Percentiles rank a stretch among this genome's conserved stretches.
Conservation (phyloP, 1,140 invertebrate species). For the Polyergus mexicanus region DNA sequence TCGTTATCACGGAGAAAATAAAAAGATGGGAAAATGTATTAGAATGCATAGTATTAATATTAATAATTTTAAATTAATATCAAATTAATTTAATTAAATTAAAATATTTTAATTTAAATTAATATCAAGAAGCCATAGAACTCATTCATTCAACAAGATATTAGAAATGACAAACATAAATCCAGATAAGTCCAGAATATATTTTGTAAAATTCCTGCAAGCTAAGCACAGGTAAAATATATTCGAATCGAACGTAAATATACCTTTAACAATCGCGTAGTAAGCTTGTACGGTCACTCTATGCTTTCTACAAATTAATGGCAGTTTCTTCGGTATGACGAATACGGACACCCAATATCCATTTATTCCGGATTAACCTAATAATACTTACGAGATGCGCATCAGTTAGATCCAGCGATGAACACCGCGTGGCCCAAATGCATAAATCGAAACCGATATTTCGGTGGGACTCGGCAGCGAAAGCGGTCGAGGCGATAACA, state of each 20-base stretch:
- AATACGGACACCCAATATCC: conserved; percentile 40
- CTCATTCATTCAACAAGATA: not conserved
- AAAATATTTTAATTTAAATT: not conserved
- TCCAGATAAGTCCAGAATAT: conserved; percentile 1
- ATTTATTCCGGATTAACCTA: conserved; percentile 33
- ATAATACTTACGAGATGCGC: conserved; percentile 5
- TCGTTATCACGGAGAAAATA: not conserved
- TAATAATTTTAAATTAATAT: conserved; percentile 41
- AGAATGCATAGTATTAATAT: not conserved
- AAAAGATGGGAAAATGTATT: not conserved
- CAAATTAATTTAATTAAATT: not conserved
- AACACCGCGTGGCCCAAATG: conserved; percentile 63
- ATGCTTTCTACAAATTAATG: conserved; percentile 58
- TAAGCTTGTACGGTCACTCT: conserved; percentile 46
- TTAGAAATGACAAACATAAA: not conserved
- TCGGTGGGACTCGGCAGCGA: conserved; percentile 59
- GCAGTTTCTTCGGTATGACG: conserved; percentile 26
- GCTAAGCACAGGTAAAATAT: conserved; percentile 3
- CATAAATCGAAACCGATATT: conserved; percentile 81
- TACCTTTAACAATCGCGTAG: conserved; percentile 25
- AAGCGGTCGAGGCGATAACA: conserved; percentile 28
- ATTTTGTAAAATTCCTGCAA: conserved; percentile 5
- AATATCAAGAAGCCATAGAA: conserved; percentile 4
- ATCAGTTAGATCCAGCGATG: not conserved
- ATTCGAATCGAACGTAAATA: not conserved